phyloP scores from a whole-genome alignment of 2,113 vertebrate species.

The Machaerirhynchus nigripectus region DNA sequence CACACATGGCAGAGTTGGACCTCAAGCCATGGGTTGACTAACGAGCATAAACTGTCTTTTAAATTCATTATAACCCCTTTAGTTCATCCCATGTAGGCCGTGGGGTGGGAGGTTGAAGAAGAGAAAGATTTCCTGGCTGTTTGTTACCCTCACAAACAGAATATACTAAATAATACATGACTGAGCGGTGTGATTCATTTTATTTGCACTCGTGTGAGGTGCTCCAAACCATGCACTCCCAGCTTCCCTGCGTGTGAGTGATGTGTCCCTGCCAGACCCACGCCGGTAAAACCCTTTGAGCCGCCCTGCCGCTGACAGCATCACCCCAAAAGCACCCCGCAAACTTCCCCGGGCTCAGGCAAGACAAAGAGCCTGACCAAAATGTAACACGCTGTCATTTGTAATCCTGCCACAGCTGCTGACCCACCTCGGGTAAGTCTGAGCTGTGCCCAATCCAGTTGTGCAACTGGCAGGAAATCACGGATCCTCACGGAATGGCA shows the following conservation, averaged over 20 bases:
- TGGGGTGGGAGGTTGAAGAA: not conserved
- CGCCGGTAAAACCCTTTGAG: not conserved
- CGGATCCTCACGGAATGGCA: accelerated
- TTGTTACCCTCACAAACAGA: not conserved
- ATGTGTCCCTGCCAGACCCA: not conserved
- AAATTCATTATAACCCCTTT: not conserved
- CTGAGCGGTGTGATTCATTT: not conserved
- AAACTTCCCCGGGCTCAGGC: not conserved
- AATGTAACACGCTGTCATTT: accelerated
- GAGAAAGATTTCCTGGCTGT: not conserved
- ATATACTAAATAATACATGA: not conserved
- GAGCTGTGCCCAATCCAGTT: not conserved
- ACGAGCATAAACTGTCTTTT: not conserved
- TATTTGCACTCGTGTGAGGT: not conserved
- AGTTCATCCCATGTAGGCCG: not conserved
- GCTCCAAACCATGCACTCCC: not conserved
- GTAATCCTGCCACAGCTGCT: not conserved
- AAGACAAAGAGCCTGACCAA: not conserved
- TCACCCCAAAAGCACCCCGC: not conserved
- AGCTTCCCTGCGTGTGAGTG: accelerated
- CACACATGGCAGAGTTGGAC: not conserved
- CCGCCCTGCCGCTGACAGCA: accelerated
- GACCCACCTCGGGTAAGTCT: not conserved
- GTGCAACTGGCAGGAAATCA: not conserved
- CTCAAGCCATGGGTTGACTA: not conserved